Evolutionary conservation across 2,113 vertebrate species (phyloP).

Genomic region (Petromus typicus): DNA sequence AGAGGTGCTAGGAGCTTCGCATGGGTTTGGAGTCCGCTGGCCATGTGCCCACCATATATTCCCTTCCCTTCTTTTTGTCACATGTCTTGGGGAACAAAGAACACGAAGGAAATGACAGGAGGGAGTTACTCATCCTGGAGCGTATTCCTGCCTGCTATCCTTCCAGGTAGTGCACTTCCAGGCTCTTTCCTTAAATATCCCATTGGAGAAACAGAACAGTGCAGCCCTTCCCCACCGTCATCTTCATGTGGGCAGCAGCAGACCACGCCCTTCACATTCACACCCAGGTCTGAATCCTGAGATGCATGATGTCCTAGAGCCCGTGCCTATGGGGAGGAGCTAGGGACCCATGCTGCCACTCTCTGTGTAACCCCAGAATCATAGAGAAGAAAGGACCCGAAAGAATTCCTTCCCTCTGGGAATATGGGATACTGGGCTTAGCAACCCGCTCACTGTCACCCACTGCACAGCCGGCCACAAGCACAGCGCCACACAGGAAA

Average conservation of each 20-base stretch:
- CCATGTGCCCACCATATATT: not conserved
- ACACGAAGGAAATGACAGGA: not conserved
- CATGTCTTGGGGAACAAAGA: not conserved
- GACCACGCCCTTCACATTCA: constrained; percentile 87
- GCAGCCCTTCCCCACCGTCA: constrained; percentile 60
- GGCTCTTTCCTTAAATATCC: not conserved
- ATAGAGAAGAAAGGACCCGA: not conserved
- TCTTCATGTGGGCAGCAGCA: constrained; percentile 49
- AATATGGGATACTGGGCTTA: not conserved
- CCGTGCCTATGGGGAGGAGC: not conserved
- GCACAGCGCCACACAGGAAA: not conserved
- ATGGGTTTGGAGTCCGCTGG: not conserved
- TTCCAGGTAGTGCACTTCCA: not conserved
- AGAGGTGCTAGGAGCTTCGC: rapidly evolving
- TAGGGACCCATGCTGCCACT: not conserved
- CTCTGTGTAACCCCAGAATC: not conserved
- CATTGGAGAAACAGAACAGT: not conserved
- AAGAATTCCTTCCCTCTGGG: not conserved
- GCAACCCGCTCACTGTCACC: not conserved
- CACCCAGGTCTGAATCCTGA: constrained; percentile 82
- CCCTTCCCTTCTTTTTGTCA: not conserved
- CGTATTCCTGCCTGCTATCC: not conserved
- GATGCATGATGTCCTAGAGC: not conserved
- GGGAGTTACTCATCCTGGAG: not conserved
- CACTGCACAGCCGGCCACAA: not conserved